These are phyloP conservation scores for Ametastegia equiseti DNA, from an alignment of 2,888 invertebrate genomes.

Conservation along the genomic window DNA sequence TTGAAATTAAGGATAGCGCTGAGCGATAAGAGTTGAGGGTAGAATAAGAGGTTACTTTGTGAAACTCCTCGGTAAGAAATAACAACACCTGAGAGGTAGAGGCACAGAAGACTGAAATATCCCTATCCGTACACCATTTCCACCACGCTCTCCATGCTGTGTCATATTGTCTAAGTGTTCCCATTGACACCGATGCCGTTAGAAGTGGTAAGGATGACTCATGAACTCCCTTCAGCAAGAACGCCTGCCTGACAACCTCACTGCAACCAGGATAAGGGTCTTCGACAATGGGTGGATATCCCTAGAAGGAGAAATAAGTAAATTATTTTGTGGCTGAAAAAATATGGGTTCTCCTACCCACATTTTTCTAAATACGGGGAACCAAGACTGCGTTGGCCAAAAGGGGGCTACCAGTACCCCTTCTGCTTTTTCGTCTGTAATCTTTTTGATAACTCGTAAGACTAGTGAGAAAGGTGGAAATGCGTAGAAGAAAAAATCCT, in stretches of 20 bases:
- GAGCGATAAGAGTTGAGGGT: slow-evolving; percentile 48
- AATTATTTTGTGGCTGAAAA: neutral
- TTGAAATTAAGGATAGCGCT: slow-evolving; percentile 40
- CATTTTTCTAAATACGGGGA: neutral
- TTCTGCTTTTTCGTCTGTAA: slow-evolving; percentile 54
- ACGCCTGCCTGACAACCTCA: neutral
- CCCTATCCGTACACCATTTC: neutral
- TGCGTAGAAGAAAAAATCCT: slow-evolving; percentile 57
- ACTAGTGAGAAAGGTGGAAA: slow-evolving; percentile 49
- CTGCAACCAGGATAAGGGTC: neutral
- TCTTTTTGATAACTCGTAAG: slow-evolving; percentile 56
- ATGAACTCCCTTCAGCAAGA: neutral
- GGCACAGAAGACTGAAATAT: neutral
- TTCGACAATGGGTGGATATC: neutral
- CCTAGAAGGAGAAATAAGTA: too few relatives aligned
- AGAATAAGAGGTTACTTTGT: slow-evolving; percentile 43
- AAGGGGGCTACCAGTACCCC: neutral
- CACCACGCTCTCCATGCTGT: neutral
- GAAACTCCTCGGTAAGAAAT: neutral
- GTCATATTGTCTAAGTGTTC: neutral
- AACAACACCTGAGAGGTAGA: neutral
- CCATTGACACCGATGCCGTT: slow-evolving; percentile 21
- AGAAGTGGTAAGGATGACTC: slow-evolving; percentile 18
- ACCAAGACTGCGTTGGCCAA: neutral
- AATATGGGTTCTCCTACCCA: neutral